These are phyloP conservation scores for Eublepharis macularius DNA, from an alignment of 2,113 vertebrate genomes.

Conservation along the genomic window DNA sequence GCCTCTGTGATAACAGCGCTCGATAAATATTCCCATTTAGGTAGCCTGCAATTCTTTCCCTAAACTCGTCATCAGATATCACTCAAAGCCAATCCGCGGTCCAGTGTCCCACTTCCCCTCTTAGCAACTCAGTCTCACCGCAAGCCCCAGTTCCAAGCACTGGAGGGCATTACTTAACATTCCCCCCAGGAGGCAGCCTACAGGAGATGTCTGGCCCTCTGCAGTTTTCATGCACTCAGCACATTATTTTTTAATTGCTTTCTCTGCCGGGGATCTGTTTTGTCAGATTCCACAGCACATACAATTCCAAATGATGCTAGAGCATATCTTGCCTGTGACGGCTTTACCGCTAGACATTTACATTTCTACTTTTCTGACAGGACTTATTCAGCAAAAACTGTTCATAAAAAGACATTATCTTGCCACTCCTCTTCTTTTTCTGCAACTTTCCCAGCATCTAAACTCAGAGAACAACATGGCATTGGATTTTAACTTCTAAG, in stretches of 20 bases:
- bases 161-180: not conserved
- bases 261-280: not conserved
- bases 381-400: not conserved
- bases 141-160: not conserved
- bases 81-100: not conserved
- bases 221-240: not conserved
- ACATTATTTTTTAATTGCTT: slow-evolving; percentile 5
- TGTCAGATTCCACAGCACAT: not conserved
- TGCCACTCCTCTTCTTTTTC: too few relatives aligned
- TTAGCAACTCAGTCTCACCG: not conserved
- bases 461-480: too few relatives aligned
- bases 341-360: not conserved
- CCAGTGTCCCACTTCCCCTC: not conserved
- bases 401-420: too few relatives aligned
- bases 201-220: not conserved
- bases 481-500: not conserved
- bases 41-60: not conserved
- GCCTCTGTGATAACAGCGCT: not conserved
- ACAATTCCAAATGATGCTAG: not conserved
- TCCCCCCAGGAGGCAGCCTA: not conserved
- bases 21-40: not conserved
- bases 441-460: too few relatives aligned
- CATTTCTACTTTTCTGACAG: not conserved
- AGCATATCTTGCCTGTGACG: not conserved
- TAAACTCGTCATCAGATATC: too few relatives aligned